These are phyloP conservation scores for Sphinx pinastri DNA, from an alignment of 2,888 invertebrate genomes.

Conservation along the genomic window DNA sequence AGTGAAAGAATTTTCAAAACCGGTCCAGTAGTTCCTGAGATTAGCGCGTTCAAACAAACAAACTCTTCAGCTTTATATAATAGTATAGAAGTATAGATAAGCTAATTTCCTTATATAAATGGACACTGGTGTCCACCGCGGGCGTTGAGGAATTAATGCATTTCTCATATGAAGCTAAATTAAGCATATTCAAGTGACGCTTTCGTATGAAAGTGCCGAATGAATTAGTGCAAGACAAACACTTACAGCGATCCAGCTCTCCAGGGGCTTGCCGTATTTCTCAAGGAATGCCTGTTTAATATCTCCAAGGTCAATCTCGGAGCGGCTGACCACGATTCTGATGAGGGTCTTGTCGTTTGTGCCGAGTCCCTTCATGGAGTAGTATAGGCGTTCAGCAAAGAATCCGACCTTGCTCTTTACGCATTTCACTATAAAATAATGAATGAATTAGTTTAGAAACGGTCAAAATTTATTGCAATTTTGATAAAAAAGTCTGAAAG, in stretches of 20 bases:
- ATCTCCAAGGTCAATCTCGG: constrained; percentile 96
- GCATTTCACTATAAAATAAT: constrained; percentile 87
- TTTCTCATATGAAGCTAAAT: constrained; percentile 1
- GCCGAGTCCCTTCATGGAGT: constrained; percentile 94
- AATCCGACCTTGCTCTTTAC: constrained; percentile 95
- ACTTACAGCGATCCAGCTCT: constrained; percentile 94
- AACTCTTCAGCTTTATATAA: too few species aligned
- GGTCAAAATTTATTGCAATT: background rate
- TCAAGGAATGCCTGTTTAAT: constrained; percentile 95
- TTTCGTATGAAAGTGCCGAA: constrained; percentile 16
- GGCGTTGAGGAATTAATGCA: too few species aligned
- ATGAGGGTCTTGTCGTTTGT: constrained; percentile 97
- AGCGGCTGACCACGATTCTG: constrained; percentile 95
- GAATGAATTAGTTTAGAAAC: background rate
- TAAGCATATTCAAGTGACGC: constrained; percentile 10
- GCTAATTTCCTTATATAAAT: too few species aligned
- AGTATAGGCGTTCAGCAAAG: constrained; percentile 95
- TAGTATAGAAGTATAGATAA: too few species aligned
- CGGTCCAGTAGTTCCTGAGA: too few species aligned
- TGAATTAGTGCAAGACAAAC: constrained; percentile 18
- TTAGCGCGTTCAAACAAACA: too few species aligned
- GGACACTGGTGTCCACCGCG: too few species aligned
- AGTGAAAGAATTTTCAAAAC: too few species aligned
- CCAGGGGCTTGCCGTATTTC: constrained; percentile 91
- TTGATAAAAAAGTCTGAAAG: background rate